A percentile compares a stretch with the other conserved stretches of the same genome.
Evolutionary conservation across 2,888 invertebrate genomes (phyloP).

Genomic region (Caenorhabditis virilis): DNA sequence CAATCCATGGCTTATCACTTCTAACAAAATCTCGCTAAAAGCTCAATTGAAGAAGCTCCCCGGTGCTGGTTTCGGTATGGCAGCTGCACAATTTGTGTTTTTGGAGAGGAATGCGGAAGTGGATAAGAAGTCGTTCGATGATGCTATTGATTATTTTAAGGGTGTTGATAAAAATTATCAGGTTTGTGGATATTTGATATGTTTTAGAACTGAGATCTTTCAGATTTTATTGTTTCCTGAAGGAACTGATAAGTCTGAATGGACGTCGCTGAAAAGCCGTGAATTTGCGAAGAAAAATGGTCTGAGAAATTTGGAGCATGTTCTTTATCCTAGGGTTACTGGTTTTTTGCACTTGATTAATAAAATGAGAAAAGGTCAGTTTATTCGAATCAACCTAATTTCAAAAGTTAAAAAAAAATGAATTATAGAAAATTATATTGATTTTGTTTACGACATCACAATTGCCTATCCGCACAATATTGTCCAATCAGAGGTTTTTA

Average conservation of each 20-base stretch:
- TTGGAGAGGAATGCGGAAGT: slow-evolving; percentile 82
- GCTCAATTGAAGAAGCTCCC: slow-evolving; percentile 82
- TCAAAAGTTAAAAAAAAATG: background rate
- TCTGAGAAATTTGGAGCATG: slow-evolving; percentile 76
- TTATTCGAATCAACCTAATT: background rate
- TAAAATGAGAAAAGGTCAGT: slow-evolving; percentile 72
- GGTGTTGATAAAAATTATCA: slow-evolving; percentile 75
- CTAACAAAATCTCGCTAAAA: slow-evolving; percentile 82
- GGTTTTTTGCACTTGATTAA: slow-evolving; percentile 75
- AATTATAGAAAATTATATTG: slow-evolving; percentile 74
- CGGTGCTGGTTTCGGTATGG: slow-evolving; percentile 85
- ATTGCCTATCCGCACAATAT: slow-evolving; percentile 81
- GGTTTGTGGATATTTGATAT: slow-evolving; percentile 52
- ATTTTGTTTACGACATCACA: slow-evolving; percentile 84
- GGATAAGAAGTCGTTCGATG: slow-evolving; percentile 77
- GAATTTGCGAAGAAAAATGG: slow-evolving; percentile 63
- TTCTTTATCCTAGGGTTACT: slow-evolving; percentile 84
- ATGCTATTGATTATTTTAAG: slow-evolving; percentile 79
- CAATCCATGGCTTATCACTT: slow-evolving; percentile 71
- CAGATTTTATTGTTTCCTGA: slow-evolving; percentile 83
- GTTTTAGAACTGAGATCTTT: slow-evolving; percentile 13
- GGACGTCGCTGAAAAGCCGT: slow-evolving; percentile 74
- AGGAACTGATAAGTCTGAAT: slow-evolving; percentile 82
- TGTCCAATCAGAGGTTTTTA: slow-evolving; percentile 77
- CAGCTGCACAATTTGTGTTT: slow-evolving; percentile 82